A percentile compares a stretch with the other conserved stretches of the same genome.
Conservation (phyloP, 2,797 vertebrate genomes). For the Coracias cyanogaster region DNA sequence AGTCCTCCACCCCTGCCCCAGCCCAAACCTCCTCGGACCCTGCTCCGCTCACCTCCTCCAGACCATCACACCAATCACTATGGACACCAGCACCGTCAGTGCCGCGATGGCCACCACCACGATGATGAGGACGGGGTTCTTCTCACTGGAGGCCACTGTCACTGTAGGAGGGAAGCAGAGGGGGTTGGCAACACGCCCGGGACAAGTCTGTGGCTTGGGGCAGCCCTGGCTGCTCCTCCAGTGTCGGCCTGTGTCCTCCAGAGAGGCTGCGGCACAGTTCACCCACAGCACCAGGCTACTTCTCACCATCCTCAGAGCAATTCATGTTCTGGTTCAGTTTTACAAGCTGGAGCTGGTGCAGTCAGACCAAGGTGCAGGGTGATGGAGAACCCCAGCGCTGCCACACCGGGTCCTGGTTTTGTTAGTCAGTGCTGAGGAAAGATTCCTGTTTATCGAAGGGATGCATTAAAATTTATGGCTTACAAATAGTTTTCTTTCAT, state of each 20-base stretch:
- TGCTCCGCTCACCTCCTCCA: conserved; percentile 89
- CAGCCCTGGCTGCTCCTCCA: neutral
- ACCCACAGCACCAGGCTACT: accelerated
- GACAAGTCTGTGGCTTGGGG: accelerated
- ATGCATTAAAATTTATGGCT: conserved; percentile 46
- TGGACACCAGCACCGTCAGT: conserved; percentile 89
- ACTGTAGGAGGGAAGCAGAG: conserved; percentile 69
- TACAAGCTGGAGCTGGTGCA: neutral
- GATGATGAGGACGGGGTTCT: conserved; percentile 88
- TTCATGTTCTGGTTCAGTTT: neutral
- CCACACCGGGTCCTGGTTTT: neutral
- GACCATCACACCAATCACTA: conserved; percentile 86
- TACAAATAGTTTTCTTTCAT: conserved; percentile 58
- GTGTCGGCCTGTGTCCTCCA: neutral
- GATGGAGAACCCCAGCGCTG: neutral
- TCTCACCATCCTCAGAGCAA: neutral
- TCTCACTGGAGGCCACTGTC: conserved; percentile 88
- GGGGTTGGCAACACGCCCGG: accelerated
- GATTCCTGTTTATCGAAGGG: neutral
- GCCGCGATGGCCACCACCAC: conserved; percentile 88
- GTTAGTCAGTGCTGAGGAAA: neutral
- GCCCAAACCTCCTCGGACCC: accelerated
- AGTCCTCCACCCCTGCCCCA: neutral
- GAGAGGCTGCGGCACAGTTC: neutral
- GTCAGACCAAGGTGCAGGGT: neutral